Evolutionary conservation across 2,888 invertebrate species (phyloP).

Genomic region (Drosophila leonis): DNA sequence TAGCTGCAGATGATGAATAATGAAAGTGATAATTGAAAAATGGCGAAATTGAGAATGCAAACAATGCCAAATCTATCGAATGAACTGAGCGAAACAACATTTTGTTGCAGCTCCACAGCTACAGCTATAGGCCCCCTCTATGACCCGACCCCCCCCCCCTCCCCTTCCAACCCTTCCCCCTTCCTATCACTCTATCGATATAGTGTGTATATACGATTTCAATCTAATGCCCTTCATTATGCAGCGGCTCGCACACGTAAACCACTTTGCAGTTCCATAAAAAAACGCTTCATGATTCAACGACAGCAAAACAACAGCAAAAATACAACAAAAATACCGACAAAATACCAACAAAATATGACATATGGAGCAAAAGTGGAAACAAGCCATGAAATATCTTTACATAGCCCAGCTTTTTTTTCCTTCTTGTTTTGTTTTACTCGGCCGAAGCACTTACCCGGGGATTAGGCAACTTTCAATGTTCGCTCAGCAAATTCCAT

Average conservation of each 20-base stretch:
- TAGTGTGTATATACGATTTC: neutral
- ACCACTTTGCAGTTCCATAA: neutral
- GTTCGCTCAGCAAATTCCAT: neutral
- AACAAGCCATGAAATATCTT: neutral
- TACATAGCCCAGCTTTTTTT: neutral
- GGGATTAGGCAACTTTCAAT: neutral
- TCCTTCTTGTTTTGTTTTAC: neutral
- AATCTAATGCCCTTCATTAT: constrained; percentile 2
- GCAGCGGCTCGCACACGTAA: constrained; percentile 6
- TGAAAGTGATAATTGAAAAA: constrained; percentile 18
- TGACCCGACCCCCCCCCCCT: neutral
- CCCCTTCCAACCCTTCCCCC: neutral
- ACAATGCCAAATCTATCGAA: constrained; percentile 14
- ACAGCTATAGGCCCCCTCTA: neutral
- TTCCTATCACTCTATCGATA: neutral
- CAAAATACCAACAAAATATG: neutral
- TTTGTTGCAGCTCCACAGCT: neutral
- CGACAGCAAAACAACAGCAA: neutral
- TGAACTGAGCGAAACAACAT: neutral
- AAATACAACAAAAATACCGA: neutral
- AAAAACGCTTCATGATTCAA: neutral
- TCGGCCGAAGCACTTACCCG: neutral
- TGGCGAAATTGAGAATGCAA: constrained; percentile 10
- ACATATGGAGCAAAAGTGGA: neutral
- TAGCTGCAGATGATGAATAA: constrained; percentile 4